phyloP scores from a whole-genome alignment of 1,140 invertebrate species.

The Heliconius eleuchia region DNA sequence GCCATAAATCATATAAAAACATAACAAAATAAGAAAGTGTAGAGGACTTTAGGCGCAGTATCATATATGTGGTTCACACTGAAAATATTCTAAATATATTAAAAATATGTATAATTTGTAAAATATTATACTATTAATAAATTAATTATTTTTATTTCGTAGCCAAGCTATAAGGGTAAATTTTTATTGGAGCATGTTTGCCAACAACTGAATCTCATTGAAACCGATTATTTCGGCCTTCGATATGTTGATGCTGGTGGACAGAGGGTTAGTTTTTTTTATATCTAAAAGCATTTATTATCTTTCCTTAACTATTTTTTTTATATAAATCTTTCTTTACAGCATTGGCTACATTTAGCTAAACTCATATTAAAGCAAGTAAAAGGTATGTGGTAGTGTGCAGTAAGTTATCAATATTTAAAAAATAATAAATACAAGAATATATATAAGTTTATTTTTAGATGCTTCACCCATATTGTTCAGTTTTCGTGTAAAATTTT shows the following conservation, averaged over 20 bases:
- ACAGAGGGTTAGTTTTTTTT: conserved; percentile 88
- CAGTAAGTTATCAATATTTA: too few relatives aligned
- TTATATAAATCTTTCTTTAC: conserved; percentile 60
- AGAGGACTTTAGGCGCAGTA: background rate
- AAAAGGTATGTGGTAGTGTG: conserved; percentile 86
- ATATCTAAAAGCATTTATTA: background rate
- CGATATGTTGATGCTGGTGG: conserved; percentile 95
- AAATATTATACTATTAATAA: background rate
- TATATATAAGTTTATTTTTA: conserved; percentile 67
- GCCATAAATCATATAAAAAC: background rate
- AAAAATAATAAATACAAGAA: background rate
- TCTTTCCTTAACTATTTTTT: conserved; percentile 16
- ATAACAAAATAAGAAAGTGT: background rate
- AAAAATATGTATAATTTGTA: background rate
- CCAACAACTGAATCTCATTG: conserved; percentile 94
- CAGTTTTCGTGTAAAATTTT: conserved; percentile 97
- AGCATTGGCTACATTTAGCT: conserved; percentile 98
- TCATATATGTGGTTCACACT: background rate
- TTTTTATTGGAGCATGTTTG: conserved; percentile 96
- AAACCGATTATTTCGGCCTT: conserved; percentile 98
- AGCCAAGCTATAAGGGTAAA: conserved; percentile 96
- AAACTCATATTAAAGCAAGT: conserved; percentile 97
- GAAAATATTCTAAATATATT: background rate
- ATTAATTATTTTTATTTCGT: conserved; percentile 60
- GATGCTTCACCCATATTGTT: conserved; percentile 93